Evolutionary conservation across 1,140 invertebrate genomes (phyloP).

Genomic region (Pygmarrhopalites habei): DNA sequence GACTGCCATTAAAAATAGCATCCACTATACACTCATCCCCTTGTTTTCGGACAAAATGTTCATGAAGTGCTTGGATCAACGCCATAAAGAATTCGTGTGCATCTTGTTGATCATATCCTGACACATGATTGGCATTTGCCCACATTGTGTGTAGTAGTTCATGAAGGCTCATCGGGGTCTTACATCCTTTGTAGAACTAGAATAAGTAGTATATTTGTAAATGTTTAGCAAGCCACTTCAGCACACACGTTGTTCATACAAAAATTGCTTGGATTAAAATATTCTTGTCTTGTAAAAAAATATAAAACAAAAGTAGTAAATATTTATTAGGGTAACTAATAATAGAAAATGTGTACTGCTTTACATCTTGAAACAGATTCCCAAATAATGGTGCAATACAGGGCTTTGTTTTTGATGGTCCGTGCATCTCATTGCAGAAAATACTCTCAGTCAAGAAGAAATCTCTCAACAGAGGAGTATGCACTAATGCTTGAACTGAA

Average conservation of each 20-base stretch:
- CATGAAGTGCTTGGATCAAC: constrained; percentile 83
- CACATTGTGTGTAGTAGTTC: constrained; percentile 87
- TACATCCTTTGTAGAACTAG: constrained; percentile 81
- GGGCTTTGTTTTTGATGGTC: constrained; percentile 17
- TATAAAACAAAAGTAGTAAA: no score
- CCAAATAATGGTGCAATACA: constrained; percentile 22
- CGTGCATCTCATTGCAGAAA: constrained; percentile 47
- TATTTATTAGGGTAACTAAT: no score
- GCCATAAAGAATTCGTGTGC: constrained; percentile 98
- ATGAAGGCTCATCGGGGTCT: constrained; percentile 78
- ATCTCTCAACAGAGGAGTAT: constrained; percentile 87
- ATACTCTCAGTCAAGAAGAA: constrained; percentile 85
- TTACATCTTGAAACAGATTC: constrained; percentile 45
- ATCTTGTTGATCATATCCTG: constrained; percentile 96
- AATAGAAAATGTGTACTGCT: no score
- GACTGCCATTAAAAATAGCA: constrained; percentile 90
- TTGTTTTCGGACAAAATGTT: constrained; percentile 57
- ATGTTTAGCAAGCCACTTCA: no score
- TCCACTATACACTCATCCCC: constrained; percentile 94
- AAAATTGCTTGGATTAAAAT: no score
- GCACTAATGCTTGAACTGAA: constrained; percentile 90
- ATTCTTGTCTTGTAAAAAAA: no score
- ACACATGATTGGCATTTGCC: constrained; percentile 90
- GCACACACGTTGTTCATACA: no score
- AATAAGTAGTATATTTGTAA: neutral